Base-by-base conservation (phyloP, 2,797 vertebrate species). In the Macroramphosus scolopax region DNA sequence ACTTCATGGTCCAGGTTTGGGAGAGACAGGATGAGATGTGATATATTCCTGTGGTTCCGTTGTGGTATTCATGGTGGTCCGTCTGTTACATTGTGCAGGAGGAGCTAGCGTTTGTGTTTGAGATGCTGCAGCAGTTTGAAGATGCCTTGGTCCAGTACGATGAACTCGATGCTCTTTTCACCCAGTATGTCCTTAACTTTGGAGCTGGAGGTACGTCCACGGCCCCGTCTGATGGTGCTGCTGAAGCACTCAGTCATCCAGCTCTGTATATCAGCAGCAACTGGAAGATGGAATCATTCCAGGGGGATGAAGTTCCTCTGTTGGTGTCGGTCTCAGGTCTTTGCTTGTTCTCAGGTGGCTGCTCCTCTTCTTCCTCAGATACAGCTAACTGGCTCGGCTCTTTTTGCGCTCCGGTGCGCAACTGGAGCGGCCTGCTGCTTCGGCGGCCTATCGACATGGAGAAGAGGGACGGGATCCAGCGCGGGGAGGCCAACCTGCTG, bases 111-210 rank as follows among this genome's bases (percentile, higher is more conserved):
- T 99, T 99, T 42, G 97, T 99, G 29, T 99, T 98, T 68, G 97
- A 99, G 90, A 99, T 99, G 97, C 86, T 99, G 65, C 96, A 98
- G 86, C 97, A 99, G 82, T 98, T 95, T 76, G 97, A 99, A 66
- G 97, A 99, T 1, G 97, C 97, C 0, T 74, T 99, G 74, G 97
- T 99, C 51, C 97, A 99, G 74, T 99, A 99, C 0, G 97, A 99
- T n/a, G 96, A 99, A 49, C 85, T 99, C 18, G 97, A 99, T 3
- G 97, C 97, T 71, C 93, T 99, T 49, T 99, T 99, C 79, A 98
- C 96, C 1, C 97, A 99, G 43, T 99, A 99, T 0, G 95, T 99
- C 50, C 93, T 98, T 61, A 99, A 99, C 87, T 98, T 95, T 14
- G 97, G 95, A 30, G 97, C 95, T 12, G 97, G 97, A 60, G 97